phyloP scores from a whole-genome alignment of 2,113 vertebrate species.

The Caranx melampygus region DNA sequence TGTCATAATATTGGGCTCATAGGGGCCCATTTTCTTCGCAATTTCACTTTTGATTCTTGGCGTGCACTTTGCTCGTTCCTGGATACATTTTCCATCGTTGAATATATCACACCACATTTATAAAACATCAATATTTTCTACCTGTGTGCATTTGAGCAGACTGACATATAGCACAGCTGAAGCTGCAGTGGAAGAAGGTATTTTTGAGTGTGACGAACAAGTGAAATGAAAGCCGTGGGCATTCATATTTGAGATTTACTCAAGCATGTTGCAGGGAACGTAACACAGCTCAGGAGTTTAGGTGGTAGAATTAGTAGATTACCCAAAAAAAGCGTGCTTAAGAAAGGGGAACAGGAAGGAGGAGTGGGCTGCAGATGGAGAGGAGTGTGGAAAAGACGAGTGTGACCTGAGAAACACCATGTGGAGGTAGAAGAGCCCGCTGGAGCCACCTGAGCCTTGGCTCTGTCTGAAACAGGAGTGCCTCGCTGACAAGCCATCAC shows the following conservation, averaged over 20 bases:
- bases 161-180: not conserved
- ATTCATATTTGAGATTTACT: conserved; percentile 38
- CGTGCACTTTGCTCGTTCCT: not conserved
- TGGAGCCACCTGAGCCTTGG: conserved; percentile 79
- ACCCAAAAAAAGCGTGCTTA: conserved; percentile 1
- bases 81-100: conserved; percentile 4
- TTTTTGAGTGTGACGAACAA: conserved; percentile 44
- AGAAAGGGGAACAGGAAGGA: conserved; percentile 13
- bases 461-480: conserved; percentile 81
- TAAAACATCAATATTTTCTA: conserved; percentile 11
- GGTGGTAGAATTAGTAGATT: conserved; percentile 28
- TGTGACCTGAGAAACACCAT: conserved; percentile 59
- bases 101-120: not conserved
- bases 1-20: not conserved
- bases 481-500: conserved; percentile 80
- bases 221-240: conserved; percentile 37
- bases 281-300: conserved; percentile 28
- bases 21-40: not conserved
- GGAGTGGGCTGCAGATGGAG: conserved; percentile 62
- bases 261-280: conserved; percentile 5
- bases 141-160: not conserved
- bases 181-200: not conserved
- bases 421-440: conserved; percentile 53
- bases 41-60: not conserved
- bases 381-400: conserved; percentile 55